Evolutionary conservation across 2,888 invertebrate genomes (phyloP).

Genomic region (Choreutis nemorana): DNA sequence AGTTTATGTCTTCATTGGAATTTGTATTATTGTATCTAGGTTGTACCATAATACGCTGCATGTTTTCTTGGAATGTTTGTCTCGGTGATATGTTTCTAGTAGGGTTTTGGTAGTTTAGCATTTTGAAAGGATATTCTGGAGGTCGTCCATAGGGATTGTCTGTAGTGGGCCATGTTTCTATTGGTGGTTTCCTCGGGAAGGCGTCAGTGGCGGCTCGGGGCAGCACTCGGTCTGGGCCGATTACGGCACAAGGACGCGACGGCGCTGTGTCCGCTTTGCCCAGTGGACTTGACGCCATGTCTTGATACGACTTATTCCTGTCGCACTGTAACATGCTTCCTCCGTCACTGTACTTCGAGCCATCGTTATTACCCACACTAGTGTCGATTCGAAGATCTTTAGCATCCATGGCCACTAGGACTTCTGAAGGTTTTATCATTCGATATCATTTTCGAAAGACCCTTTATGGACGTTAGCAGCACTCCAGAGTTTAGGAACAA

Average conservation of each 20-base stretch:
- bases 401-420: constrained; percentile 49
- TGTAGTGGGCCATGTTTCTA: constrained; percentile 36
- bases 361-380: constrained; percentile 42
- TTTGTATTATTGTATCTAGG: constrained; percentile 40
- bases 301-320: constrained; percentile 44
- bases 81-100: constrained; percentile 59
- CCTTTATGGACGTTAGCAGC: constrained; percentile 14
- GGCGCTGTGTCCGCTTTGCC: constrained; percentile 43
- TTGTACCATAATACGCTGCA: constrained; percentile 57
- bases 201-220: constrained; percentile 33
- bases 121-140: constrained; percentile 44
- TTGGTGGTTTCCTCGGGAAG: constrained; percentile 34
- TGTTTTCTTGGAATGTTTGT: constrained; percentile 64
- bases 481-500: constrained; percentile 17
- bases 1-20: constrained; percentile 34
- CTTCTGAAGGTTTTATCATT: constrained; percentile 26
- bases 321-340: constrained; percentile 30
- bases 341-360: constrained; percentile 38
- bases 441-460: constrained; percentile 34
- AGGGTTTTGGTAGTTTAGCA: constrained; percentile 34
- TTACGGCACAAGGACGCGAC: constrained; percentile 57
- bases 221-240: constrained; percentile 54
- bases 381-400: constrained; percentile 46
- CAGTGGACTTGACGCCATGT: constrained; percentile 41
- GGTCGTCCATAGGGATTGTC: constrained; percentile 37